These are phyloP conservation scores for Steatornis caripensis DNA, from an alignment of 2,113 vertebrate species.

Conservation along the genomic window DNA sequence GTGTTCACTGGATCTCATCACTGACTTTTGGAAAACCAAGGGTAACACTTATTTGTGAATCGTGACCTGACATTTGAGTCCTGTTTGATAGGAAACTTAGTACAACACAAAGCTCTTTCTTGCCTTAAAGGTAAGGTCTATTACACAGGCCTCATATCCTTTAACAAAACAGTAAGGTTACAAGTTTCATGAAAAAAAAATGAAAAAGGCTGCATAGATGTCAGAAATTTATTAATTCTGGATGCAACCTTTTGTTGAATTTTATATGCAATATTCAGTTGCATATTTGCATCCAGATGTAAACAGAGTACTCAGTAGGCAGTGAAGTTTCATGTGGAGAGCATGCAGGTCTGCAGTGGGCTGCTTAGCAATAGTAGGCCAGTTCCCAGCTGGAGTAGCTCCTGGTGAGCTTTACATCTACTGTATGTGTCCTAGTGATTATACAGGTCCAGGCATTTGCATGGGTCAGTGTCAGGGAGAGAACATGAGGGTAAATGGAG, in stretches of 20 bases:
- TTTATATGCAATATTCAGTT: not conserved
- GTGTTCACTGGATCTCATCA: not conserved
- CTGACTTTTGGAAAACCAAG: not conserved
- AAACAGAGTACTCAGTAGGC: not conserved
- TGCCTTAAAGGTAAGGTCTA: not conserved
- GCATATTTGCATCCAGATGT: not conserved
- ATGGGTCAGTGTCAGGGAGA: not conserved
- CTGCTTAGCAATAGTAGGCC: not conserved
- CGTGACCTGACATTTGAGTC: not conserved
- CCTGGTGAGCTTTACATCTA: not conserved
- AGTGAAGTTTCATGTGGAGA: not conserved
- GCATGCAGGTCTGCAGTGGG: not conserved
- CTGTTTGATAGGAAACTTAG: not conserved
- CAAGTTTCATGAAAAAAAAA: not conserved
- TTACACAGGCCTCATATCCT: not conserved
- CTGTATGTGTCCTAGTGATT: not conserved
- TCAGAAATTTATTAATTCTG: not conserved
- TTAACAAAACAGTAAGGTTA: not conserved
- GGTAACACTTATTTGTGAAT: not conserved
- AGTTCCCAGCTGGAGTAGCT: not conserved
- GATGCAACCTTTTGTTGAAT: rapidly evolving
- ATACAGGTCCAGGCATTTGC: not conserved
- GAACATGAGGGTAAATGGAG: not conserved
- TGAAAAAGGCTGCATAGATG: not conserved
- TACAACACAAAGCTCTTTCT: not conserved